These are phyloP conservation scores for Heliothis peltigera DNA, from an alignment of 2,888 invertebrate genomes.

Conservation along the genomic window DNA sequence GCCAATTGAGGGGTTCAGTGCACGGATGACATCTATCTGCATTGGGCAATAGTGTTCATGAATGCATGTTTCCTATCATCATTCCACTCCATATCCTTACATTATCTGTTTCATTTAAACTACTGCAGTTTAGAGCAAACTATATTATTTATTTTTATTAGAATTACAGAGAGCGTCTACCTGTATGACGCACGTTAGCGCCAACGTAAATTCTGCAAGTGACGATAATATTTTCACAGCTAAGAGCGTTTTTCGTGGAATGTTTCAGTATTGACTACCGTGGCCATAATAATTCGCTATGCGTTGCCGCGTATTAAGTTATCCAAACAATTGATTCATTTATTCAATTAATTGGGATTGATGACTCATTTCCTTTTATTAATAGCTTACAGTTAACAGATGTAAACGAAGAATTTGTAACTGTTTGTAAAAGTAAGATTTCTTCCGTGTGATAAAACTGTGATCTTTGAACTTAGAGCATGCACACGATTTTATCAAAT, in stretches of 20 bases:
- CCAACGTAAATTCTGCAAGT: conserved; percentile 24
- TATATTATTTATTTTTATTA: conserved; percentile 7
- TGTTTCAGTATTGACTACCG: conserved; percentile 1
- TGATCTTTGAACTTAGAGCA: conserved; percentile 24
- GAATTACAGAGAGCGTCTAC: neutral
- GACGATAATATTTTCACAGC: conserved; percentile 23
- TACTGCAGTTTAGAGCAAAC: neutral
- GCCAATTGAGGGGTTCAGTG: conserved; percentile 71
- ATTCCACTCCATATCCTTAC: conserved; percentile 18
- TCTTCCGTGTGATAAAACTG: conserved; percentile 4
- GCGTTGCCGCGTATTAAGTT: conserved; percentile 6
- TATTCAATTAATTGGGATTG: conserved; percentile 4
- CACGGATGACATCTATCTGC: conserved; percentile 67
- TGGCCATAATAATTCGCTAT: conserved; percentile 8
- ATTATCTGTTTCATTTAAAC: neutral
- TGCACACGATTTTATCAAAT: conserved; percentile 13
- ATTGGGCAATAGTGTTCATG: conserved; percentile 51
- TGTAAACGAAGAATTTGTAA: neutral
- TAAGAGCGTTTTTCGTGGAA: conserved; percentile 38
- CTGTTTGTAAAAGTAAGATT: neutral
- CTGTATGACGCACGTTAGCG: too few species aligned
- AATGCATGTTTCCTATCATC: conserved; percentile 10
- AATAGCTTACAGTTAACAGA: conserved; percentile 4
- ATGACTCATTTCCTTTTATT: conserved; percentile 27
- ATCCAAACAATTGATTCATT: conserved; percentile 39